phyloP scores from a whole-genome alignment of 2,113 vertebrate genomes.

The Copsychus sechellarum region DNA sequence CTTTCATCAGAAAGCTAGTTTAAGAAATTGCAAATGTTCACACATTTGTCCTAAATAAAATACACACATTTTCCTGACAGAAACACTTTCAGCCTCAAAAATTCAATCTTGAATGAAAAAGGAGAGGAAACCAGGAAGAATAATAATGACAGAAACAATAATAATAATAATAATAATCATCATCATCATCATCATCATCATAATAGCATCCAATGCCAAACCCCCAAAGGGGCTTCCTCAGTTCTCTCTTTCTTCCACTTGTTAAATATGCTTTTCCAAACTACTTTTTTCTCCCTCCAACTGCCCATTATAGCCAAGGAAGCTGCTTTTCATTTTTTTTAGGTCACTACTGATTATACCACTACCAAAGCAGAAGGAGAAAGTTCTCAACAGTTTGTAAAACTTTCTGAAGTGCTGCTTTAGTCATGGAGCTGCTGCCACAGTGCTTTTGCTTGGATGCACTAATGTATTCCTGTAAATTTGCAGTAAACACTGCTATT shows the following conservation, averaged over 20 bases:
- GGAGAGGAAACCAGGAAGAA: not conserved
- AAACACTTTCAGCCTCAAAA: slow-evolving; percentile 14
- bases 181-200: not conserved
- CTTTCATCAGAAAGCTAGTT: slow-evolving; percentile 49
- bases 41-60: slow-evolving; percentile 58
- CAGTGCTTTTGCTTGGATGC: not conserved
- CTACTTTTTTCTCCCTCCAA: not conserved
- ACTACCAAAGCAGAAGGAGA: not conserved
- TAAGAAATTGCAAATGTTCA: slow-evolving; percentile 44
- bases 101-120: not conserved
- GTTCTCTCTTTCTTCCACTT: not conserved
- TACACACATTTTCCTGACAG: not conserved
- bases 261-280: not conserved
- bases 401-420: not conserved
- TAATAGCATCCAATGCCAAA: not conserved
- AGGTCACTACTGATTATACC: not conserved
- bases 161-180: not conserved
- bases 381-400: not conserved
- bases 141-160: not conserved
- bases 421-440: not conserved
- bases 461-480: not conserved
- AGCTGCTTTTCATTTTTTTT: not conserved
- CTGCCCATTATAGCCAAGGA: not conserved
- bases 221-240: not conserved
- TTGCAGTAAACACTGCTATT: not conserved